A percentile compares a stretch with the other conserved stretches of the same genome.
These are phyloP conservation scores for Phenacoccus solenopsis DNA, from an alignment of 1,140 invertebrate species.

Conservation along the genomic window DNA sequence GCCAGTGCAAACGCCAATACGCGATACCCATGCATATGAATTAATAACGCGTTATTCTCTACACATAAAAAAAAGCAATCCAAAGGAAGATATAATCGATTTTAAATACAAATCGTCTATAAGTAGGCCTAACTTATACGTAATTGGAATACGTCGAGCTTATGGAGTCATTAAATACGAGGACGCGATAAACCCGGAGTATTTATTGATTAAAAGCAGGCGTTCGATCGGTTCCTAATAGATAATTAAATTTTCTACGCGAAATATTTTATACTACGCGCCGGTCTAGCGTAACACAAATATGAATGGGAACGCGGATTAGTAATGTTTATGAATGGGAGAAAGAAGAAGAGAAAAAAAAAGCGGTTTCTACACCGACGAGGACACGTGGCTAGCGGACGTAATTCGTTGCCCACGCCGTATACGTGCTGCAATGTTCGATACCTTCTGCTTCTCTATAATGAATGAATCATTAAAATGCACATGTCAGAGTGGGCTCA, in stretches of 20 bases:
- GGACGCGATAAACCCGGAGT: neutral
- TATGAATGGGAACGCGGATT: neutral
- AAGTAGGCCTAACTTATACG: neutral
- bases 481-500: neutral
- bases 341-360: no score
- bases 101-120: neutral
- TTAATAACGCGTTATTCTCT: neutral
- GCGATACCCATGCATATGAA: neutral
- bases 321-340: neutral
- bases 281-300: neutral
- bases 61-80: neutral
- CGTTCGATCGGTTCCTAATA: neutral
- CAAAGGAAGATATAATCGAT: neutral
- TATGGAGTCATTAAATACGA: no score
- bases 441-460: neutral
- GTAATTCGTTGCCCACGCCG: neutral
- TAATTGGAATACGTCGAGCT: neutral
- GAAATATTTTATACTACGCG: neutral
- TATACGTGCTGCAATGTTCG: neutral
- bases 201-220: neutral
- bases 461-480: constrained; percentile 3
- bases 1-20: neutral
- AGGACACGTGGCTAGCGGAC: neutral
- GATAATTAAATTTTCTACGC: neutral
- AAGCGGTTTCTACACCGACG: neutral